These are phyloP conservation scores for Sciurus carolinensis DNA, from an alignment of 2,797 vertebrate genomes.

Conservation along the genomic window DNA sequence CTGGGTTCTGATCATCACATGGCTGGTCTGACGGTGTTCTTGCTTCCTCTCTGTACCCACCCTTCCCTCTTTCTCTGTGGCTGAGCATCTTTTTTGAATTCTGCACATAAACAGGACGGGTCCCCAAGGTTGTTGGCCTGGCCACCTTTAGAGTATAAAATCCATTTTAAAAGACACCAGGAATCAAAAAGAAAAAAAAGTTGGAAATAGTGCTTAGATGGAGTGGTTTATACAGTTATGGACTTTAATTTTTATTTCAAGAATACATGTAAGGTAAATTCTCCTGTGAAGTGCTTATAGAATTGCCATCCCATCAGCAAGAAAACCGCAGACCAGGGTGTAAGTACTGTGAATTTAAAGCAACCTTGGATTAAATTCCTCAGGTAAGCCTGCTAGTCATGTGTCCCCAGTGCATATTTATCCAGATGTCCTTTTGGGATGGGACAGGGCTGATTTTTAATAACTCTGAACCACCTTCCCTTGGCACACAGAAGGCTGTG, in stretches of 20 bases:
- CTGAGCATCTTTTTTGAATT: neutral
- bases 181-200: slow-evolving; percentile 54
- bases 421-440: slow-evolving; percentile 68
- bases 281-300: slow-evolving; percentile 62
- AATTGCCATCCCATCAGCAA: slow-evolving; percentile 32
- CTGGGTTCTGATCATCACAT: neutral
- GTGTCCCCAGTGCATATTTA: slow-evolving; percentile 54
- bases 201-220: slow-evolving; percentile 55
- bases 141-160: slow-evolving; percentile 63
- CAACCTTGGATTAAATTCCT: slow-evolving; percentile 43
- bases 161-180: slow-evolving; percentile 56
- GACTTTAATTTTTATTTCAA: slow-evolving; percentile 74
- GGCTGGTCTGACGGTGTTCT: neutral
- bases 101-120: slow-evolving; percentile 42
- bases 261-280: slow-evolving; percentile 59
- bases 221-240: slow-evolving; percentile 46
- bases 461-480: slow-evolving; percentile 47
- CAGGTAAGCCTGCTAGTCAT: slow-evolving; percentile 53
- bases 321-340: slow-evolving; percentile 43
- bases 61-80: neutral
- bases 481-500: slow-evolving; percentile 45
- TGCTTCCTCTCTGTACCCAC: rapidly evolving
- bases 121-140: slow-evolving; percentile 46
- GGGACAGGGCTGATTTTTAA: slow-evolving; percentile 28
- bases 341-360: slow-evolving; percentile 53